Evolutionary conservation across 2,888 invertebrate species (phyloP).

Genomic region (Callyntrura sp.): DNA sequence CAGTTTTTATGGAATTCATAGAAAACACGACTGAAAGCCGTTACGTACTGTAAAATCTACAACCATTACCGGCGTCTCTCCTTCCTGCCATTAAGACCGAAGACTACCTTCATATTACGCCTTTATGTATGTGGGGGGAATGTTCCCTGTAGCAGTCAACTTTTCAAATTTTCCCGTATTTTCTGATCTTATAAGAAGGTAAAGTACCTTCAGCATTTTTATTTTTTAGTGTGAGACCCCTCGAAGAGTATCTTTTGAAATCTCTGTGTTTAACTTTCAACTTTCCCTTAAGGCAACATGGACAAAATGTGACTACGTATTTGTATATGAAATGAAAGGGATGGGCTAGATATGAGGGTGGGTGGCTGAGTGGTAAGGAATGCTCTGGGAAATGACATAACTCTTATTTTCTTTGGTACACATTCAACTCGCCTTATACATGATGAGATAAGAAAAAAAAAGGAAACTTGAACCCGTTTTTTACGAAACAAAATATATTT

Average conservation of each 20-base stretch:
- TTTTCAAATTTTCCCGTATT: slow-evolving; percentile 20
- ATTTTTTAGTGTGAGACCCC: neutral
- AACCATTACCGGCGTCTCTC: neutral
- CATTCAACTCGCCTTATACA: neutral
- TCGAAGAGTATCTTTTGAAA: slow-evolving; percentile 22
- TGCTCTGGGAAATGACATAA: neutral
- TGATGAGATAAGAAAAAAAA: slow-evolving; percentile 55
- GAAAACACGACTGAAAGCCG: neutral
- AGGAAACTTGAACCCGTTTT: slow-evolving; percentile 33
- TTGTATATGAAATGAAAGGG: neutral
- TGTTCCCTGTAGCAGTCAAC: slow-evolving; percentile 56
- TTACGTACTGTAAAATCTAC: neutral
- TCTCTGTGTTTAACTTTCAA: slow-evolving; percentile 39
- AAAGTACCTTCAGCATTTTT: neutral
- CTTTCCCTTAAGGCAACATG: slow-evolving; percentile 16
- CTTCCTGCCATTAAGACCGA: slow-evolving; percentile 8
- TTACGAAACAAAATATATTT: slow-evolving; percentile 24
- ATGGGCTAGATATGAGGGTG: neutral
- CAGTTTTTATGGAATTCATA: slow-evolving; percentile 21
- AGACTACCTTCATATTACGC: too few species aligned
- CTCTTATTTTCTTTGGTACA: slow-evolving; percentile 15
- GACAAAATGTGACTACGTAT: neutral
- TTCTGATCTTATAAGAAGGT: neutral
- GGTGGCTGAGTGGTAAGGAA: too few species aligned
- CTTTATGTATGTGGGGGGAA: neutral